Evolutionary conservation across 2,888 invertebrate genomes (phyloP).

Genomic region (Macrophya alboannulata): DNA sequence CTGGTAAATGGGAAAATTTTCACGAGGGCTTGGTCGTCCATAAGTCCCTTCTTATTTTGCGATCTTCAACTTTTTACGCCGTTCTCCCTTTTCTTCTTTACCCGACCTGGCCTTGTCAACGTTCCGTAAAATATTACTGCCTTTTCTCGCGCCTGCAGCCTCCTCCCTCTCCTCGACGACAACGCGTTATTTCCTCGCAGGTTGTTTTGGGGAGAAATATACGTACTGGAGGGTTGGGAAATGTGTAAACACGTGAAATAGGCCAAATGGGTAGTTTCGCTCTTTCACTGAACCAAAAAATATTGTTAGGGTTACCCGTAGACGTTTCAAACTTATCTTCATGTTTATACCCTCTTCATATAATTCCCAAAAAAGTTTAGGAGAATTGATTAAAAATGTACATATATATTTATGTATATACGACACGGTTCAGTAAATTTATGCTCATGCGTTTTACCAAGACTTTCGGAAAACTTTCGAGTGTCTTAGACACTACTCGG

Average conservation of each 20-base stretch:
- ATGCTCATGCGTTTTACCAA: neutral
- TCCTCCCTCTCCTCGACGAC: neutral
- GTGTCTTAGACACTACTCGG: neutral
- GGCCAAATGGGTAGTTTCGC: neutral
- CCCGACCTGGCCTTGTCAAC: conserved; percentile 27
- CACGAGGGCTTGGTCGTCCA: conserved; percentile 9
- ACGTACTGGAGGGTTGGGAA: neutral
- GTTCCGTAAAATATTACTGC: conserved; percentile 48
- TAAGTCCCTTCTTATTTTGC: conserved; percentile 41
- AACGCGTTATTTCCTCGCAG: conserved; percentile 9
- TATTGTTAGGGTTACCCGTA: neutral
- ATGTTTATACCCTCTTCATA: neutral
- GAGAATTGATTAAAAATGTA: too few species aligned
- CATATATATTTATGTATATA: too few species aligned
- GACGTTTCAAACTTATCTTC: neutral
- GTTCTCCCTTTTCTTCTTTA: neutral
- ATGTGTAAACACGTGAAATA: conserved; percentile 38
- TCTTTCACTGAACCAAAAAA: neutral
- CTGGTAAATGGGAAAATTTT: conserved; percentile 32
- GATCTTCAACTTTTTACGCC: conserved; percentile 43
- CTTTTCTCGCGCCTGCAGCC: neutral
- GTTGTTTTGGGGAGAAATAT: conserved; percentile 11
- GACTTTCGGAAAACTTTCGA: neutral
- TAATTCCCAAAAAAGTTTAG: neutral
- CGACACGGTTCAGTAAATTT: neutral